Evolutionary conservation across 1,140 invertebrate genomes (phyloP).

Genomic region (Theocolax elegans): DNA sequence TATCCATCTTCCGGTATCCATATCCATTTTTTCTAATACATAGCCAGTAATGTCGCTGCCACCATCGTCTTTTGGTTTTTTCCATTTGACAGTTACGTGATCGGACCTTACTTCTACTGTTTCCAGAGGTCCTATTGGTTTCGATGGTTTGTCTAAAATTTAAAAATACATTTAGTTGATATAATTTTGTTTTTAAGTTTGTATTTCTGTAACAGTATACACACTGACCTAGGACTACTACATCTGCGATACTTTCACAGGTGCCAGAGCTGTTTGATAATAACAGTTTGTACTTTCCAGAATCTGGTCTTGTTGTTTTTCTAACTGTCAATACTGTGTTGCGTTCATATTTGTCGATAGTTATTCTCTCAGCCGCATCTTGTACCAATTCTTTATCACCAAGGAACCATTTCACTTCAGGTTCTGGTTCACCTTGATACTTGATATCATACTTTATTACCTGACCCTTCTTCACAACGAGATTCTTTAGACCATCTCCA

Average conservation of each 20-base stretch:
- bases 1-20: constrained; percentile 92
- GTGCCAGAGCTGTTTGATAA: constrained; percentile 87
- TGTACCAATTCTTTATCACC: constrained; percentile 80
- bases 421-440: constrained; percentile 94
- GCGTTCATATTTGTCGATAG: constrained; percentile 88
- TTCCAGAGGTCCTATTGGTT: constrained; percentile 86
- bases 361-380: constrained; percentile 77
- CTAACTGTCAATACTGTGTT: constrained; percentile 93
- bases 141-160: constrained; percentile 82
- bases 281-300: constrained; percentile 89
- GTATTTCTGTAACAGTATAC: constrained; percentile 1
- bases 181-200: constrained; percentile 2
- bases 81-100: constrained; percentile 95
- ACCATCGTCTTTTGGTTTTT: constrained; percentile 92
- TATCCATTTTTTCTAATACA: constrained; percentile 96
- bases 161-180: constrained; percentile 35
- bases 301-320: constrained; percentile 86
- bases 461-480: constrained; percentile 94
- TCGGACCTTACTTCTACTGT: constrained; percentile 88
- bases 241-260: constrained; percentile 85
- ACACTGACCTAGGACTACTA: constrained; percentile 83
- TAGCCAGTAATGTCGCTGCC: constrained; percentile 95
- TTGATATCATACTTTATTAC: constrained; percentile 93
- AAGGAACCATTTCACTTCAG: constrained; percentile 85
- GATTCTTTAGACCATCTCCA: constrained; percentile 84